A percentile compares a stretch with the other conserved stretches of the same genome.
Evolutionary conservation across 2,888 invertebrate species (phyloP).

Genomic region (Achlya flavicornis): DNA sequence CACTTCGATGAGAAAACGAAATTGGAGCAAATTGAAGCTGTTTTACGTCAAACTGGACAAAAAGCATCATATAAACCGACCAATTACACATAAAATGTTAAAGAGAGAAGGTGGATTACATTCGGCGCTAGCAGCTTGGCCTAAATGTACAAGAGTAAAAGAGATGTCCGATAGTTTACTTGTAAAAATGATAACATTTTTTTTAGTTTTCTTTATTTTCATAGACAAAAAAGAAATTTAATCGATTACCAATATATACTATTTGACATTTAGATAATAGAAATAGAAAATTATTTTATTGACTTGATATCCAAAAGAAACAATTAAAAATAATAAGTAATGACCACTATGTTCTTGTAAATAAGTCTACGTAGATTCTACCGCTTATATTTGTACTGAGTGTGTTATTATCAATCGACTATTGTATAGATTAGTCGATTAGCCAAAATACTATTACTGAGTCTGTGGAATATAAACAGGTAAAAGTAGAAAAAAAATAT

Average conservation of each 20-base stretch:
- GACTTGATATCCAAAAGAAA: too few species aligned
- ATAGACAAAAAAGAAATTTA: constrained; percentile 45
- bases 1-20: constrained; percentile 63
- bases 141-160: constrained; percentile 32
- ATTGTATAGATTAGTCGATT: neutral
- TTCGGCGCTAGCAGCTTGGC: constrained; percentile 34
- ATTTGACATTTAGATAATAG: neutral
- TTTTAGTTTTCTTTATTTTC: constrained; percentile 31
- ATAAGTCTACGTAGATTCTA: too few species aligned
- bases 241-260: constrained; percentile 9
- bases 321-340: too few species aligned
- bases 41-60: constrained; percentile 76
- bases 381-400: too few species aligned
- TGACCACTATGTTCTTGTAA: too few species aligned
- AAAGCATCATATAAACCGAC: constrained; percentile 65
- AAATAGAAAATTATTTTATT: too few species aligned
- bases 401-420: neutral
- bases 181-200: constrained; percentile 20
- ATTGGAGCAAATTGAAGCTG: constrained; percentile 71
- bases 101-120: constrained; percentile 20
- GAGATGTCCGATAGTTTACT: constrained; percentile 43
- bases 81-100: constrained; percentile 21
- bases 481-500: constrained; percentile 25
- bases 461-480: neutral
- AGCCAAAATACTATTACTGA: neutral